These are phyloP conservation scores for Andrena cerasifolii DNA, from an alignment of 1,140 invertebrate species.

Conservation along the genomic window DNA sequence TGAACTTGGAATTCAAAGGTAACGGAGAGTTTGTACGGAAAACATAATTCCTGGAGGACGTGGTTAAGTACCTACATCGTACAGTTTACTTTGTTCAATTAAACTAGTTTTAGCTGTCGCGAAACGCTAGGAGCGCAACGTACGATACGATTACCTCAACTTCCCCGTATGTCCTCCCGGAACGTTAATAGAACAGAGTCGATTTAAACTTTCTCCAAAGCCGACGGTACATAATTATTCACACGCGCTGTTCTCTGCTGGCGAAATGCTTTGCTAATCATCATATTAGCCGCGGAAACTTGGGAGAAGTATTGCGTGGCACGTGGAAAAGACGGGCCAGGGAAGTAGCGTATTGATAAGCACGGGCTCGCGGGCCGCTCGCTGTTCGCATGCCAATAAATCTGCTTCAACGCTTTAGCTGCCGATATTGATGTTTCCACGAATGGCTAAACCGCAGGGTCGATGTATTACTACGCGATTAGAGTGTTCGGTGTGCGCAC, in stretches of 20 bases:
- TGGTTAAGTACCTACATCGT: no score
- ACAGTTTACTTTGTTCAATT: no score
- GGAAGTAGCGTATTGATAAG: slow-evolving; percentile 61
- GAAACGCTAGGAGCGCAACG: background rate
- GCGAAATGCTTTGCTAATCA: slow-evolving; percentile 25
- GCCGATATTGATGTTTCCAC: slow-evolving; percentile 64
- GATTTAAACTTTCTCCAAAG: slow-evolving; percentile 10
- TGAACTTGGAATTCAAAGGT: no score
- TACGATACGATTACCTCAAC: slow-evolving; percentile 19
- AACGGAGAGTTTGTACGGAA: no score
- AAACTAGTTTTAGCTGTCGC: background rate
- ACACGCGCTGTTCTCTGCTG: slow-evolving; percentile 15
- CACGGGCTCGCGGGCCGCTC: slow-evolving; percentile 45
- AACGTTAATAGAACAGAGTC: slow-evolving; percentile 29
- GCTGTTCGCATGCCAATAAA: slow-evolving; percentile 63
- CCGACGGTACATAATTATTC: slow-evolving; percentile 14
- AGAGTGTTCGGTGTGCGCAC: slow-evolving; percentile 28
- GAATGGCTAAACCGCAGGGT: slow-evolving; percentile 65
- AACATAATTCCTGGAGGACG: no score
- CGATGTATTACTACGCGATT: slow-evolving; percentile 64
- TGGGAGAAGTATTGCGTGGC: slow-evolving; percentile 2
- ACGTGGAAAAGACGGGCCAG: slow-evolving; percentile 14
- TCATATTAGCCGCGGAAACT: slow-evolving; percentile 4
- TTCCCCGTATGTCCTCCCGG: background rate
- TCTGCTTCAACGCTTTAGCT: slow-evolving; percentile 55